These are phyloP conservation scores for Brienomyrus longianalis DNA, from an alignment of 2,113 vertebrate genomes.

Conservation along the genomic window DNA sequence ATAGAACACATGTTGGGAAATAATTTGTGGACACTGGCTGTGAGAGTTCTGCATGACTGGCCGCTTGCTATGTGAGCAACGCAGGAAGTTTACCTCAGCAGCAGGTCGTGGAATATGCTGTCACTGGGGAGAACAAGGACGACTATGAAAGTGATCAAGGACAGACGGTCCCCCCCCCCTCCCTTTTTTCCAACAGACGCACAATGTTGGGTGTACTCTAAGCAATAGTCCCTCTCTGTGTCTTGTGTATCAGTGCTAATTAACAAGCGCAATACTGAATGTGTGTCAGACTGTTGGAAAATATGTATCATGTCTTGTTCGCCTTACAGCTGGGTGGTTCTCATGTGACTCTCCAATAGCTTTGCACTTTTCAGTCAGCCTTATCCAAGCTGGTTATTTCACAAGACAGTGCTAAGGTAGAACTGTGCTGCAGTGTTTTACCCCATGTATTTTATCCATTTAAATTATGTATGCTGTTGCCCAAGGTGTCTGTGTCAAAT, in stretches of 20 bases:
- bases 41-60: slow-evolving; percentile 7
- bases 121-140: background rate
- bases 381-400: background rate
- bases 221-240: background rate
- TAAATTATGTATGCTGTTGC: background rate
- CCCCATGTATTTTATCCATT: background rate
- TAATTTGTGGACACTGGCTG: slow-evolving; percentile 8
- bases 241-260: background rate
- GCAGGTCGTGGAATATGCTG: background rate
- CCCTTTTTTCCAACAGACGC: background rate
- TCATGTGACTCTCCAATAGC: background rate
- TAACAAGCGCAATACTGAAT: background rate
- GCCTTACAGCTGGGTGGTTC: background rate
- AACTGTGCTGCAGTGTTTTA: background rate
- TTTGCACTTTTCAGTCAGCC: background rate
- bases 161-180: background rate
- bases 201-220: background rate
- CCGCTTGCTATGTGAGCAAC: slow-evolving; percentile 2
- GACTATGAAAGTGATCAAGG: background rate
- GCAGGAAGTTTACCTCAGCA: slow-evolving; percentile 4
- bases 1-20: background rate
- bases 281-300: background rate
- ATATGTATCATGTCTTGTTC: background rate
- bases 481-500: background rate
- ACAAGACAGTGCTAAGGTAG: background rate